Evolutionary conservation across 2,113 vertebrate species (phyloP).

Genomic region (Cottus gobio): DNA sequence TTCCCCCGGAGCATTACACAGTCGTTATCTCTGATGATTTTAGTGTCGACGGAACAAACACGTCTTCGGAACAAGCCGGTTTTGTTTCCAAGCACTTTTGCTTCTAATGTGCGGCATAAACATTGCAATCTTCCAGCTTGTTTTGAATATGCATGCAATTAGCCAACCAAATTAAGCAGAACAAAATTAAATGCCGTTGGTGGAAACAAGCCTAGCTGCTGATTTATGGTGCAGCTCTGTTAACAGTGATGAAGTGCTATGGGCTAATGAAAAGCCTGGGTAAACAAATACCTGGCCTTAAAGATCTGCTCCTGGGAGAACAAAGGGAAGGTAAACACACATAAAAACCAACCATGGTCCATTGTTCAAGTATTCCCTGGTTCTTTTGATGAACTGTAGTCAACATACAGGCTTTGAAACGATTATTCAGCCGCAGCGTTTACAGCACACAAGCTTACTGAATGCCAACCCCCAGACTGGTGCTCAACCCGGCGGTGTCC

Average conservation of each 20-base stretch:
- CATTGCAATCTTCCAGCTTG: conserved; percentile 63
- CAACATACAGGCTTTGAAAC: conserved; percentile 7
- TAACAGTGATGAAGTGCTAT: conserved; percentile 65
- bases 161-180: conserved; percentile 77
- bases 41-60: conserved; percentile 43
- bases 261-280: conserved; percentile 67
- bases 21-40: conserved; percentile 65
- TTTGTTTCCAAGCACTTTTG: conserved; percentile 47
- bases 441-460: neutral
- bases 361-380: conserved; percentile 21
- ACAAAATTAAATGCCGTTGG: conserved; percentile 71
- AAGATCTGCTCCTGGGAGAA: conserved; percentile 37
- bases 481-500: neutral
- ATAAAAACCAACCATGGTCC: neutral
- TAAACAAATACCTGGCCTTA: conserved; percentile 71
- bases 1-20: conserved; percentile 44
- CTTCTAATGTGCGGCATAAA: conserved; percentile 63
- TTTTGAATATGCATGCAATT: conserved; percentile 81
- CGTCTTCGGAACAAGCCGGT: conserved; percentile 41
- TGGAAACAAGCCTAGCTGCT: conserved; percentile 67
- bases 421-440: conserved; percentile 14
- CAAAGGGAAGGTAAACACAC: conserved; percentile 37
- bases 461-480: neutral
- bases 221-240: conserved; percentile 72
- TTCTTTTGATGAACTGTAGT: conserved; percentile 8